Evolutionary conservation across 1,140 invertebrate species (phyloP).

Genomic region (Zaprionus gabonicus): DNA sequence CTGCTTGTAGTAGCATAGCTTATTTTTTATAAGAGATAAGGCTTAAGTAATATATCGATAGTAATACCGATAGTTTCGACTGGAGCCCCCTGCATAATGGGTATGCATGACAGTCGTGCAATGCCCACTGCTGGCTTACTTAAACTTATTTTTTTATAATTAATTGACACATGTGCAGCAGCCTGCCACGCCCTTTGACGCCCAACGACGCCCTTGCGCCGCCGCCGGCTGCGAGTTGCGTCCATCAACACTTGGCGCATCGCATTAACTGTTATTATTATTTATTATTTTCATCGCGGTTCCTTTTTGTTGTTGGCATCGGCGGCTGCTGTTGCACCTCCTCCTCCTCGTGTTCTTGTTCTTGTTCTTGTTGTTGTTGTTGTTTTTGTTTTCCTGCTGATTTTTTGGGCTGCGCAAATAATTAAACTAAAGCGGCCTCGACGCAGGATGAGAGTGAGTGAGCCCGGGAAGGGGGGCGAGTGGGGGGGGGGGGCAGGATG

Average conservation of each 20-base stretch:
- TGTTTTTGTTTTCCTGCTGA: constrained; percentile 11
- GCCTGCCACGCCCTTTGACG: constrained; percentile 36
- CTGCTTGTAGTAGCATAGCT: too few relatives aligned
- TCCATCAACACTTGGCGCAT: constrained; percentile 57
- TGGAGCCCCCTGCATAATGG: background rate
- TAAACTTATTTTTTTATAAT: constrained; percentile 59
- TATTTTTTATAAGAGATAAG: too few relatives aligned
- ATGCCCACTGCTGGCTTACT: background rate
- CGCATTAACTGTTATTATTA: constrained; percentile 60
- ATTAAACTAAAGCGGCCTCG: constrained; percentile 71
- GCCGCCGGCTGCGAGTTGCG: background rate
- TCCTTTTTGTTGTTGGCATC: constrained; percentile 9
- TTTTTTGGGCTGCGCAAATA: constrained; percentile 59
- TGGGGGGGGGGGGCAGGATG: background rate
- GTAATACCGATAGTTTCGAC: background rate
- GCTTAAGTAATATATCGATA: background rate
- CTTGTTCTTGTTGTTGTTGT: background rate
- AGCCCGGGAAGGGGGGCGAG: background rate
- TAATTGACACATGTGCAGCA: constrained; percentile 72
- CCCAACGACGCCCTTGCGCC: background rate
- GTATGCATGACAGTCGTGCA: constrained; percentile 3
- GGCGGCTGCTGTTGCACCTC: too few relatives aligned
- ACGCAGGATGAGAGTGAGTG: background rate
- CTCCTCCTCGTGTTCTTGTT: background rate
- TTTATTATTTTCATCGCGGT: constrained; percentile 48